Base-by-base conservation (phyloP, 2,888 invertebrate species). In the Tenthredo mesomela region DNA sequence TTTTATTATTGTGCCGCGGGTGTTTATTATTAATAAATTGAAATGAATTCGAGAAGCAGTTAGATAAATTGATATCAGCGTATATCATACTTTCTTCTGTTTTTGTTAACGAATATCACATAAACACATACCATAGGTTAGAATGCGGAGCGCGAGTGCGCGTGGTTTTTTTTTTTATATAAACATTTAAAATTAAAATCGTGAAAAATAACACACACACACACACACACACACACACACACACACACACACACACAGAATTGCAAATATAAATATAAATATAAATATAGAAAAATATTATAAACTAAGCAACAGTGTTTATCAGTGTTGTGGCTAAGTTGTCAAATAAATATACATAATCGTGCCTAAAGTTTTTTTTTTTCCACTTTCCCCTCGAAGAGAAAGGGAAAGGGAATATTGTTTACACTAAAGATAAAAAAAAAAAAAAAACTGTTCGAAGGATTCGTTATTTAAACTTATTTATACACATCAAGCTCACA, bases 311-410 rank as follows among this genome's bases (percentile, higher is more conserved):
- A 70, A 37, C 67, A 33, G 67, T 70, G 1, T 33, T 33, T n/a
- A n/a, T 73, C 43, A 73, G 71, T 73, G 71, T 73, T 37, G 71
- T 73, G 71, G 4, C 43, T 73, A n/a, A 29, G 71, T 73, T 37
- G 37, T 70, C 29, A 18, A 70, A 70, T 37, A 37, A 33, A 37
- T 70, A 40, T 70, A 25, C 33, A 70, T 70, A 37, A 70, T 70
- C 10, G 70, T 70, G 37, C 37, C 18, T 70, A 37, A 70, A n/a
- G 50, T 50, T 50, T 50, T 50, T 6, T n/a, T 6, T 6, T 50
- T 2, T 2, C 1, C 29, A 33, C 33, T 33, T n/a, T 54, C 18
- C n/a, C n/a, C n/a, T n/a, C n/a, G n/a, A n/a, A n/a, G n/a, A n/a
- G n/a, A 6, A 54, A 54, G 54, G 54, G n/a, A 70, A n/a, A 54